Evolutionary conservation across 2,797 vertebrate genomes (phyloP), one percentile per base, ranked within the genome.

Genomic region (Orestias chungarensis): DNA sequence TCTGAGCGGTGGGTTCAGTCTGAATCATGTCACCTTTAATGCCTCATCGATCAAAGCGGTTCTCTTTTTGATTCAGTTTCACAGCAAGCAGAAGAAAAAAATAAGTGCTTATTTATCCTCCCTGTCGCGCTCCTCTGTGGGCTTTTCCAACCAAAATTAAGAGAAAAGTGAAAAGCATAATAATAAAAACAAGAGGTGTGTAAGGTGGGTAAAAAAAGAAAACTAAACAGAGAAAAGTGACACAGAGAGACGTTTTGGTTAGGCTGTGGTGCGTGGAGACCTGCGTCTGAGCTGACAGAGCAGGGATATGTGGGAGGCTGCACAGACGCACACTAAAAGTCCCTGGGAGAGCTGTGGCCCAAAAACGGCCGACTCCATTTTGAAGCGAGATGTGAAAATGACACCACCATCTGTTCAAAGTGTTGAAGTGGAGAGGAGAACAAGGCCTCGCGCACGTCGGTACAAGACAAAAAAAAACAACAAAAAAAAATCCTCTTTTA

Each of bases 21-120:
- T 87, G 82, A 87, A 74, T 82, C 82, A 81, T 81, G 72, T 80
- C 76, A 83, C 78, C 77, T 83, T 73, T 71, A 84, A 87, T 68
- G 89, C 80, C 43, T 76, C 79, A 35, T 49, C 44, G 83, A 88
- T 88, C 89, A 91, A 88, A 88, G 83, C 12, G 70, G 64, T 82
- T 89, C 87, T 89, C 78, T 70, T 83, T 88, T 78, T 76, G 71
- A 82, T 76, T 84, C 80, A 38, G 71, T 86, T 86, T 86, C 89
- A 76, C 70, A 43, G 74, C 70, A 11, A 46, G 59, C 3, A 10
- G 49, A 76, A 25, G 55, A 47, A 61, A 27, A 79, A 75, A 61
- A 57, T 44, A 50, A 46, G n/a, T 62, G 59, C 59, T 42, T 62
- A 15, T n/a, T 62, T 61, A 6, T 35, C 14, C 44, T 47, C 44